A percentile compares a stretch with the other conserved stretches of the same genome.
Conservation (phyloP, 2,113 vertebrate genomes). For the Mugil cephalus region DNA sequence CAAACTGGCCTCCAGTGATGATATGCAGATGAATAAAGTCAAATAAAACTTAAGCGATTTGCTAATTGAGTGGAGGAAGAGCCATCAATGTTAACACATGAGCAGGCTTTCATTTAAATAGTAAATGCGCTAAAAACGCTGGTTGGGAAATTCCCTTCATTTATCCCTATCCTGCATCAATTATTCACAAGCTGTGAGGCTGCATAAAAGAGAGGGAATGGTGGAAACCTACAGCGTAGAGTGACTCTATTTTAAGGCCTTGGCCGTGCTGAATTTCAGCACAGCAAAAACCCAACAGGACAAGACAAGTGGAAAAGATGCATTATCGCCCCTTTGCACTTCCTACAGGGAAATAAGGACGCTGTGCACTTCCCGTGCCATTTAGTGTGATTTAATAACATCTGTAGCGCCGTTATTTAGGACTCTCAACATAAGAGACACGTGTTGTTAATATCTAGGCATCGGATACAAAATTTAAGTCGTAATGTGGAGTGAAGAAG, state of each 20-base stretch:
- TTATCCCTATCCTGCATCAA: conserved; percentile 43
- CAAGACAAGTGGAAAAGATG: conserved; percentile 33
- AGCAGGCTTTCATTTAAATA: conserved; percentile 19
- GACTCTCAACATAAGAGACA: too few relatives aligned
- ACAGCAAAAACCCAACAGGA: conserved; percentile 25
- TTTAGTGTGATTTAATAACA: background rate
- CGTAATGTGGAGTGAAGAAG: background rate
- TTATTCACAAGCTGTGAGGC: conserved; percentile 51
- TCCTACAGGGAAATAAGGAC: conserved; percentile 6
- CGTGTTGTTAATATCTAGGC: too few relatives aligned
- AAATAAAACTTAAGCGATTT: conserved; percentile 23
- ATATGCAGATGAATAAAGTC: background rate
- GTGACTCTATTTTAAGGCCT: conserved; percentile 44
- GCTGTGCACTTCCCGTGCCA: background rate
- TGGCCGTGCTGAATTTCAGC: conserved; percentile 13
- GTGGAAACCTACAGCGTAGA: conserved; percentile 39
- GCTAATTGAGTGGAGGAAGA: conserved; percentile 30
- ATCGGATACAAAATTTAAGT: background rate
- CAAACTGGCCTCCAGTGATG: conserved; percentile 10
- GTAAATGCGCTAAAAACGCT: conserved; percentile 23
- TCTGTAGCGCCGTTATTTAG: background rate
- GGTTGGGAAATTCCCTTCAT: conserved; percentile 47
- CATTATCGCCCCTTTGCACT: conserved; percentile 12
- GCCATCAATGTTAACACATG: conserved; percentile 8
- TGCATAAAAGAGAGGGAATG: conserved; percentile 57